Conservation (phyloP, 2,888 invertebrate genomes). For the Himalopsyche japonica region DNA sequence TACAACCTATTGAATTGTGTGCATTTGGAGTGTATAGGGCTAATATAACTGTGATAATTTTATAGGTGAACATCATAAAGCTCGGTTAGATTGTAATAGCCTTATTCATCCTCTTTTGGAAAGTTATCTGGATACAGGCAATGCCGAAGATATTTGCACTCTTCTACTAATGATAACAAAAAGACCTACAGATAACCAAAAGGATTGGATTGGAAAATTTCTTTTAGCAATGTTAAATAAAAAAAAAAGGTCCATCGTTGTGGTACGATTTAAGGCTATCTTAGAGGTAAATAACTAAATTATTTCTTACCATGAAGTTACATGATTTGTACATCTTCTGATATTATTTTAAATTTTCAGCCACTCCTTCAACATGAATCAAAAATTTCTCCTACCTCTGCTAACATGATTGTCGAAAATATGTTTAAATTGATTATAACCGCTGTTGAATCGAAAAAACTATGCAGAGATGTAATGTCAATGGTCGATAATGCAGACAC, state of each 20-base stretch:
- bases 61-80: conserved; percentile 55
- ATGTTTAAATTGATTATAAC: background rate
- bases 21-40: background rate
- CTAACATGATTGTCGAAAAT: background rate
- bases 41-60: conserved; percentile 4
- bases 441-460: background rate
- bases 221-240: conserved; percentile 55
- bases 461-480: conserved; percentile 45
- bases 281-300: background rate
- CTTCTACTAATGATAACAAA: conserved; percentile 55
- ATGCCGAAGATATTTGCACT: conserved; percentile 54
- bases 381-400: background rate
- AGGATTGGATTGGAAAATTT: conserved; percentile 63
- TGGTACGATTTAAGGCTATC: background rate
- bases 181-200: conserved; percentile 52
- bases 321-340: background rate
- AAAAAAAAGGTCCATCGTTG: conserved; percentile 52
- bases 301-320: background rate
- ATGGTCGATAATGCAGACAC: background rate
- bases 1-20: background rate
- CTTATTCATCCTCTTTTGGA: conserved; percentile 56
- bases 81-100: conserved; percentile 56
- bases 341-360: background rate
- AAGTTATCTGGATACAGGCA: conserved; percentile 55
- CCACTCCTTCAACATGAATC: background rate